A percentile compares a stretch with the other conserved stretches of the same genome.
phyloP scores from a whole-genome alignment of 2,113 vertebrate genomes.

The Ceyx melanurus region DNA sequence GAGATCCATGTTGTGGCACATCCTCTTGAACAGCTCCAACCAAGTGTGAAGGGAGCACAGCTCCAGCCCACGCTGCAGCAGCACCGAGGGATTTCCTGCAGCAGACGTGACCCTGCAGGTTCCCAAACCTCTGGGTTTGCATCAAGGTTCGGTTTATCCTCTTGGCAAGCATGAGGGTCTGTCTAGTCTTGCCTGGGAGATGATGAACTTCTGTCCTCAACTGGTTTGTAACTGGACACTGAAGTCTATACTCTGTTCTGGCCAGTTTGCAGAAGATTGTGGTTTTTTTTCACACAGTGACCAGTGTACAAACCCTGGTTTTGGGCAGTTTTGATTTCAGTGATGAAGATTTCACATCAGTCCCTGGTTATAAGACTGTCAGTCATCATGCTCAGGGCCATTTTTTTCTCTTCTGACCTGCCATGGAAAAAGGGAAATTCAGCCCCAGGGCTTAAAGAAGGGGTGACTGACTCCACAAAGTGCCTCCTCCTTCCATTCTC shows the following conservation, averaged over 20 bases:
- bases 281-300: neutral
- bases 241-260: neutral
- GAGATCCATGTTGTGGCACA: conserved; percentile 24
- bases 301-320: neutral
- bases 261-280: neutral
- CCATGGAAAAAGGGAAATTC: neutral
- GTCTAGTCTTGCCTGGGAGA: neutral
- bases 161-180: neutral
- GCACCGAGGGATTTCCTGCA: neutral
- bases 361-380: neutral
- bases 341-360: neutral
- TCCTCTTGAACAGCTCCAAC: neutral
- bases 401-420: neutral
- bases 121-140: neutral
- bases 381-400: neutral
- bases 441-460: neutral
- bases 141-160: neutral
- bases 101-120: neutral
- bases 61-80: neutral
- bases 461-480: neutral
- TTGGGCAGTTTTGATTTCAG: neutral
- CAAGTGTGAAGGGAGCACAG: neutral
- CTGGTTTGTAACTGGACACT: neutral
- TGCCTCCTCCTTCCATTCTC: neutral
- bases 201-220: neutral